phyloP scores from a whole-genome alignment of 2,888 invertebrate genomes.

The Cetonia aurata region DNA sequence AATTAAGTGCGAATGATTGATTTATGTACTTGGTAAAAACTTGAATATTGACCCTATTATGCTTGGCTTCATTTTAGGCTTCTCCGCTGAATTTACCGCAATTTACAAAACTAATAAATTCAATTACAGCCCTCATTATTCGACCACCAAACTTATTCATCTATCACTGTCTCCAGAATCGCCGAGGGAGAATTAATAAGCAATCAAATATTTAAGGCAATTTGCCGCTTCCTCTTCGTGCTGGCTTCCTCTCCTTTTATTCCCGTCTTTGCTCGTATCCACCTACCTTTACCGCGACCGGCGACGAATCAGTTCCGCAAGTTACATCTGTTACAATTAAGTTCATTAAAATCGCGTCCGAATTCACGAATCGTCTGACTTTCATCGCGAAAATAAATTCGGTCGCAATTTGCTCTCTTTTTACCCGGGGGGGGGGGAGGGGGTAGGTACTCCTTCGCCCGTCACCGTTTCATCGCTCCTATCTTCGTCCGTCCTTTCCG shows the following conservation, averaged over 20 bases:
- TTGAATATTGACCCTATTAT: constrained; percentile 15
- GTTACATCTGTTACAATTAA: constrained; percentile 41
- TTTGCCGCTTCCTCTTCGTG: constrained; percentile 22
- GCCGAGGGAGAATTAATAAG: constrained; percentile 39
- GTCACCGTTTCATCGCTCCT: background rate
- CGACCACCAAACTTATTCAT: constrained; percentile 37
- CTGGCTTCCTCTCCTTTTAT: constrained; percentile 7
- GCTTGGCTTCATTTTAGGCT: background rate
- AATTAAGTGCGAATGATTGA: constrained; percentile 9
- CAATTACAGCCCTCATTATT: constrained; percentile 31
- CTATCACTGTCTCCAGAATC: constrained; percentile 29
- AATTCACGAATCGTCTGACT: constrained; percentile 23
- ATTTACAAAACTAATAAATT: constrained; percentile 38
- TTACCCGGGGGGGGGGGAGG: too few species aligned
- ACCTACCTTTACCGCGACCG: background rate
- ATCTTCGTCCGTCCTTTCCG: constrained; percentile 11
- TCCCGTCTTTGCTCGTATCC: constrained; percentile 2
- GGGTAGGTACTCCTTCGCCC: background rate
- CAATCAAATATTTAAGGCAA: constrained; percentile 40
- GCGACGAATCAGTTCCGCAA: constrained; percentile 37
- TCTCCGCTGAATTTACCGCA: constrained; percentile 6
- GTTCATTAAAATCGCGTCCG: constrained; percentile 40
- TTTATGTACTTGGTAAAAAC: background rate
- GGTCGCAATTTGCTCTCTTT: constrained; percentile 31
- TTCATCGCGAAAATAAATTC: constrained; percentile 34